Evolutionary conservation across 1,140 invertebrate species (phyloP), one percentile per base, ranked within the genome.

Genomic region (Sweltsa coloradensis): DNA sequence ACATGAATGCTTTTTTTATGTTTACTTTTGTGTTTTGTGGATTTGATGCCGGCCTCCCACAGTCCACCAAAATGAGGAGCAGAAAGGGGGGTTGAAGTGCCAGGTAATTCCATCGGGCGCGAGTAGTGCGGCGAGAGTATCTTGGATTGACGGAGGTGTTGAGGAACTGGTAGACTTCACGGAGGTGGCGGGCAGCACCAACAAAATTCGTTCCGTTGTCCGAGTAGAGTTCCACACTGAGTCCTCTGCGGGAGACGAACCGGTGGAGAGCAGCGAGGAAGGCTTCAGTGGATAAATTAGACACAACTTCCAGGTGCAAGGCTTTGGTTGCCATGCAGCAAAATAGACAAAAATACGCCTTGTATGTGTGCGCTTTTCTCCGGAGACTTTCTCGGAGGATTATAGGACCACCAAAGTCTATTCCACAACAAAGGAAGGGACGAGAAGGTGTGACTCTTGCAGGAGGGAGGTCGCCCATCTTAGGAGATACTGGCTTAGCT

Each of bases 21-120:
- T n/a, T n/a, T n/a, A n/a, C n/a, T n/a, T n/a, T n/a, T n/a, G n/a
- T n/a, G n/a, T n/a, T 67, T 67, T n/a, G 57, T 54, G 2, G 55
- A 55, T 48, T 58, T 57, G 1, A 66, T 53, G 16, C 55, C 53
- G 6, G 56, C 49, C 52, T 68, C 63, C 55, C 63, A 66, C 5
- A 55, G 23, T 18, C 61, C 60, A 11, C 62, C 61, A 42, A 62
- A 57, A 42, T 65, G 56, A 7, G 59, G 60, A 14, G 57, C n/a
- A 47, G 11, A 45, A 19, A 1, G 64, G 61, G 0, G 60, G 67
- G 47, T 52, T 60, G 37, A 64, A 65, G 19, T 55, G 37, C 55
- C 59, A 63, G 5, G 14, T 6, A 11, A 31, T 31, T 31, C 29
- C 29, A 31, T 11, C 9, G 9, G 29, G n/a, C n/a, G 29, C 9